A percentile compares a stretch with the other conserved stretches of the same genome.
Conservation (phyloP, 2,797 vertebrate genomes). For the Urosaurus nigricauda region DNA sequence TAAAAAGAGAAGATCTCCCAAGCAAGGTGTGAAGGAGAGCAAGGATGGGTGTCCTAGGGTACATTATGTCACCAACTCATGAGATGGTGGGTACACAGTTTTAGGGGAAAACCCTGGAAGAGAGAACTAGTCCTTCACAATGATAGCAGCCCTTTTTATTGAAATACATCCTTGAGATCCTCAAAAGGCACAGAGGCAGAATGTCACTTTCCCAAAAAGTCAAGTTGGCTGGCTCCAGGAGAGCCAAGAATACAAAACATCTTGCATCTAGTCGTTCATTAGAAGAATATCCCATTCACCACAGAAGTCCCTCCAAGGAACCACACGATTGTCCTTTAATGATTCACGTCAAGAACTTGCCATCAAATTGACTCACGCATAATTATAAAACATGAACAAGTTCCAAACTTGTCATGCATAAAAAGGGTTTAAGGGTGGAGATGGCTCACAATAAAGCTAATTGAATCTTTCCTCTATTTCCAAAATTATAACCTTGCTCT, state of each 20-base stretch:
- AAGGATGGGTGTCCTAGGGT: neutral
- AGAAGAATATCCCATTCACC: neutral
- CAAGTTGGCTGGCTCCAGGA: neutral
- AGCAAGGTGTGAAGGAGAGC: neutral
- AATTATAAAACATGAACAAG: neutral
- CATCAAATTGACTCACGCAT: neutral
- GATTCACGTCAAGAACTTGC: neutral
- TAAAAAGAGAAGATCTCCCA: neutral
- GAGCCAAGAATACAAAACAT: neutral
- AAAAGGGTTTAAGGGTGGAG: neutral
- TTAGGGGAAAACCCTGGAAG: neutral
- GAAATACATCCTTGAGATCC: neutral
- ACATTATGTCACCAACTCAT: neutral
- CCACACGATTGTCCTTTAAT: neutral
- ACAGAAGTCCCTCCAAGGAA: neutral
- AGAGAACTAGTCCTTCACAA: neutral
- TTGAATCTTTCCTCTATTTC: constrained; percentile 52
- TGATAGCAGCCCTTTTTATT: neutral
- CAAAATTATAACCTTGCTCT: constrained; percentile 28
- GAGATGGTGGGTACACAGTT: no score
- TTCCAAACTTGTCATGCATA: neutral
- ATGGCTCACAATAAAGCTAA: constrained; percentile 53
- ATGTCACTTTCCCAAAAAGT: neutral
- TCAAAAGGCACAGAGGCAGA: neutral
- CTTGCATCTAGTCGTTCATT: no score